Base-by-base conservation (phyloP, 2,888 invertebrate genomes). In the Barypeithes pellucidus region DNA sequence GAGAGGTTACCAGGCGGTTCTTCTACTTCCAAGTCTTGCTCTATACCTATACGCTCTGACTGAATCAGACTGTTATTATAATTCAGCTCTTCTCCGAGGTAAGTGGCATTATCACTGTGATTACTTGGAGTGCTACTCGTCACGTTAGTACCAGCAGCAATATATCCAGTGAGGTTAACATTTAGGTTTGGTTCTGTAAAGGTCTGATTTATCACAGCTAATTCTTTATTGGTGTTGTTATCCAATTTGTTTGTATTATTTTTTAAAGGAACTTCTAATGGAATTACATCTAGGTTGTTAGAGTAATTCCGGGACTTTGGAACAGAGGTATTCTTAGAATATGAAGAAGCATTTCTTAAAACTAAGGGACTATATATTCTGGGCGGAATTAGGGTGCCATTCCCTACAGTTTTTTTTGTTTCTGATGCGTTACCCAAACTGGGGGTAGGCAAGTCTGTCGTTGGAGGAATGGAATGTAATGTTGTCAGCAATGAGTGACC, bases 121-220 rank as follows among this genome's bases (percentile, higher is more conserved):
- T 80, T 82, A 76, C 81, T 79, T 72, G 79, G 75, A 76, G 67
- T 80, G 69, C 80, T 77, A 71, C 77, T 81, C 57, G 77, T 81
- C 57, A 77, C 73, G 78, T 81, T 80, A 47, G 79, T 67, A 65
- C 72, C 72, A 41, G 75, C 72, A 41, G 75, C 57, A 50, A 81
- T 80, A 75, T 80, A 81, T 67, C 82, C 83, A 62, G 81, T 79
- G 62, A 77, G 66, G 67, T 80, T 82, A 60, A 77, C 66, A 71
- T 71, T 75, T 68, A 77, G 59, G 72, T 78, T 79, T 52, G 73
- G 24, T 60, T 80, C 80, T 60, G 77, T 74, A 67, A 60, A 18
- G 70, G 74, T 77, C 78, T 81, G 83, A 71, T 82, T 82, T 85
- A 86, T 85, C 85, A 85, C 85, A 85, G 84, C 78, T 80, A 76